Evolutionary conservation across 2,888 invertebrate species (phyloP).

Genomic region (Sarcophaga carnaria): DNA sequence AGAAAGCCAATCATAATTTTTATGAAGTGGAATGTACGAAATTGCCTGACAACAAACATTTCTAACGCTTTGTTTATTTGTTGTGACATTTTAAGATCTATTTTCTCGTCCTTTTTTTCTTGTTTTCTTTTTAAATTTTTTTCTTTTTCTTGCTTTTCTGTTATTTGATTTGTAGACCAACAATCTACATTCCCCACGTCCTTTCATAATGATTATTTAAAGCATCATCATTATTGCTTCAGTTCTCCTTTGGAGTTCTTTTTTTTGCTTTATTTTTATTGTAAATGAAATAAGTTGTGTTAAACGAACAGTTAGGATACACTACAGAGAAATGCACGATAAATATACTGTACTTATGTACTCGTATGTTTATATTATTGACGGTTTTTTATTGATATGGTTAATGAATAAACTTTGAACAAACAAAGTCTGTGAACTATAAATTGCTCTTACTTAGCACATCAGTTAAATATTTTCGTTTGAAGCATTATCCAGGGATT

Average conservation of each 20-base stretch:
- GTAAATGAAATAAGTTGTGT: background rate
- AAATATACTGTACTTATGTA: too few relatives aligned
- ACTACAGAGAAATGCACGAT: too few relatives aligned
- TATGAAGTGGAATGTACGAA: constrained; percentile 79
- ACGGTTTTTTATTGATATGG: too few relatives aligned
- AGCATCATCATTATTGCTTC: constrained; percentile 16
- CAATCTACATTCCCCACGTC: constrained; percentile 10
- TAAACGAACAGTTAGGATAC: too few relatives aligned
- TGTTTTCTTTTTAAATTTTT: constrained; percentile 19
- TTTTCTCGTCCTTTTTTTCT: constrained; percentile 33
- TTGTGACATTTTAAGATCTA: constrained; percentile 70
- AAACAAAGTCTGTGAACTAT: too few relatives aligned
- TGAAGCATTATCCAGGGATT: too few relatives aligned
- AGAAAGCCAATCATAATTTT: constrained; percentile 79
- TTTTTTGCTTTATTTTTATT: background rate
- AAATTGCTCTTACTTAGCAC: too few relatives aligned
- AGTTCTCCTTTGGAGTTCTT: background rate
- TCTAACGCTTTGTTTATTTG: constrained; percentile 70
- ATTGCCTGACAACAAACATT: constrained; percentile 76
- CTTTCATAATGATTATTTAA: background rate
- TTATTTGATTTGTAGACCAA: constrained; percentile 24
- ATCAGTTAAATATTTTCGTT: too few relatives aligned
- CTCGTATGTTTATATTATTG: too few relatives aligned
- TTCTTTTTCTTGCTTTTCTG: background rate
- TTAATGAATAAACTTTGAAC: too few relatives aligned